Evolutionary conservation across 2,888 invertebrate genomes (phyloP).

Genomic region (Noctua comes): DNA sequence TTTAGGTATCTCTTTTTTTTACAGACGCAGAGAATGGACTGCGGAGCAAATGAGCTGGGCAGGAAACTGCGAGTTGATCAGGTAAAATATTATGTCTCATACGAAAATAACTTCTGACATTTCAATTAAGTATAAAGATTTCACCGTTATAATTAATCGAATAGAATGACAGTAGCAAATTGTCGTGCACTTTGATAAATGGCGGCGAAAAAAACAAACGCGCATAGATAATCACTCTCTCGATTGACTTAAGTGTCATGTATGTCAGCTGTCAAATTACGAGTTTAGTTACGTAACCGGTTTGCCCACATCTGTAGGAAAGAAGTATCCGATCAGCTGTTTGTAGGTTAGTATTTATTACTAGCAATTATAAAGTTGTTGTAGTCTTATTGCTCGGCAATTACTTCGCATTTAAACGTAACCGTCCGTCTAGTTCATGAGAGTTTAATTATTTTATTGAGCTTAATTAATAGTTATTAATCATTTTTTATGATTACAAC

Average conservation of each 20-base stretch:
- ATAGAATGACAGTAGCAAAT: conserved; percentile 50
- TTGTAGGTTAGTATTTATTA: conserved; percentile 67
- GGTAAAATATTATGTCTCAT: conserved; percentile 70
- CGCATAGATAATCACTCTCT: conserved; percentile 52
- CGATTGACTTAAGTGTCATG: conserved; percentile 70
- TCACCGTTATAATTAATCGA: conserved; percentile 52
- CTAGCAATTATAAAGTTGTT: conserved; percentile 62
- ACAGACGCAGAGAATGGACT: conserved; percentile 89
- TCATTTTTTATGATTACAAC: conserved; percentile 31
- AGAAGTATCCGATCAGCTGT: conserved; percentile 72
- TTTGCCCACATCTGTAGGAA: conserved; percentile 74
- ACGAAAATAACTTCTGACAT: conserved; percentile 37
- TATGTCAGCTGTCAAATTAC: conserved; percentile 81
- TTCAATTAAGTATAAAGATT: conserved; percentile 45
- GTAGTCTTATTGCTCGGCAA: conserved; percentile 57
- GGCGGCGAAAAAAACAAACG: conserved; percentile 45
- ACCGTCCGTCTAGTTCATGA: conserved; percentile 49
- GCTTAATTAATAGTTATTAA: conserved; percentile 51
- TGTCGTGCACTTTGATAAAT: conserved; percentile 49
- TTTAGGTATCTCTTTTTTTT: conserved; percentile 73
- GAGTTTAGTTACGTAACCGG: conserved; percentile 73
- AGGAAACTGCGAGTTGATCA: conserved; percentile 88
- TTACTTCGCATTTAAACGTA: conserved; percentile 54
- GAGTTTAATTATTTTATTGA: conserved; percentile 58
- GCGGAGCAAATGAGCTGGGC: conserved; percentile 83